Conservation (phyloP, 2,888 invertebrate species). For the Therioaphis trifolii region DNA sequence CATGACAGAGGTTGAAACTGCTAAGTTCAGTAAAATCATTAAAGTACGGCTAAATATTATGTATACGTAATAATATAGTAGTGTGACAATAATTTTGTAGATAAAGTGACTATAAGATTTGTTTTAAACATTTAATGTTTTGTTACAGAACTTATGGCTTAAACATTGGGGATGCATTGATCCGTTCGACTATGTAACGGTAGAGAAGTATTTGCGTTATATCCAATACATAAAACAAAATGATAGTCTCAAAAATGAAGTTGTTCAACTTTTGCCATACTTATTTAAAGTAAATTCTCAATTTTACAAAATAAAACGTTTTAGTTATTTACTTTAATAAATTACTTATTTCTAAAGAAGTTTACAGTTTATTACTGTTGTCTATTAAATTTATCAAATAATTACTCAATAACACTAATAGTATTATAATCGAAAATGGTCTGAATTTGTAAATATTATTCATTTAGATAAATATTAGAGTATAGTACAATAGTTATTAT, state of each 20-base stretch:
- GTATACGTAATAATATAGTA: no score
- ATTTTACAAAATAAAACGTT: background rate
- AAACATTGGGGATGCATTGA: constrained; percentile 85
- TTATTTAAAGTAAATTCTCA: constrained; percentile 78
- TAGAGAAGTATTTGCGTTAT: constrained; percentile 84
- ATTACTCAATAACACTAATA: no score
- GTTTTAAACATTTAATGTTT: constrained; percentile 38
- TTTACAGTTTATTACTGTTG: no score
- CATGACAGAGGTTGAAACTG: constrained; percentile 75
- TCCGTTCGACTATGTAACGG: constrained; percentile 83
- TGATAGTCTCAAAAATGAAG: constrained; percentile 77
- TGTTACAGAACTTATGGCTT: constrained; percentile 79
- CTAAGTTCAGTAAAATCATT: constrained; percentile 79
- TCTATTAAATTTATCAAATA: no score
- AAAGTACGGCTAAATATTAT: constrained; percentile 71
- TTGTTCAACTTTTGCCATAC: constrained; percentile 82
- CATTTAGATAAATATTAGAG: no score
- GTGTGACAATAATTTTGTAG: background rate
- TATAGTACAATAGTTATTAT: no score
- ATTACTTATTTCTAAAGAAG: no score
- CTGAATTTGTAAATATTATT: no score
- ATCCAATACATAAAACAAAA: constrained; percentile 86
- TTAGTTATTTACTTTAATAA: no score
- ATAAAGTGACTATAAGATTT: background rate
- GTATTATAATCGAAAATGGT: no score